Conservation (phyloP, 2,888 invertebrate species). For the Tinea trinotella region DNA sequence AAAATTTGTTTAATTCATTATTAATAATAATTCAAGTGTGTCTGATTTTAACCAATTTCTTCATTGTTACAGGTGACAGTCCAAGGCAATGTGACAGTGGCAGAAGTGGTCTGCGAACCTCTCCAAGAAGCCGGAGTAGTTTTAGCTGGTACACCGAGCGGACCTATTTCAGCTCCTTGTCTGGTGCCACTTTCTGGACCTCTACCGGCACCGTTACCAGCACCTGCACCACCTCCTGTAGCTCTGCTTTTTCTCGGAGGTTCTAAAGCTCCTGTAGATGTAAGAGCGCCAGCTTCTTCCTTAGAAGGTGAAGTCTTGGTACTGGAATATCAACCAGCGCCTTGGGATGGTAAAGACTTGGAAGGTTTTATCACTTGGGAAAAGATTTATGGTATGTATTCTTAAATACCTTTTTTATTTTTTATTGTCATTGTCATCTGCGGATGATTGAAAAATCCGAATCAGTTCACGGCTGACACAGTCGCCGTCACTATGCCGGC, state of each 20-base stretch:
- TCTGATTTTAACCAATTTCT: not conserved
- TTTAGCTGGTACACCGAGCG: constrained; percentile 50
- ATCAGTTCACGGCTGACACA: too few relatives aligned
- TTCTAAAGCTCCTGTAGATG: constrained; percentile 75
- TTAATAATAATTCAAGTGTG: not conserved
- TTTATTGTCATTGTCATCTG: too few relatives aligned
- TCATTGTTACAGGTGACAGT: constrained; percentile 47
- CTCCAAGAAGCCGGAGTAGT: constrained; percentile 57
- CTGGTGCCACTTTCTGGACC: constrained; percentile 42
- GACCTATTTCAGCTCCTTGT: constrained; percentile 47
- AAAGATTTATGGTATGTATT: constrained; percentile 59
- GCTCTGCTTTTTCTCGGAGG: constrained; percentile 74
- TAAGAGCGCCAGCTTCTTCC: constrained; percentile 67
- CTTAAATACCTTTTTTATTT: too few relatives aligned
- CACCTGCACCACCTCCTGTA: constrained; percentile 40
- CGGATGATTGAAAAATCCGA: too few relatives aligned
- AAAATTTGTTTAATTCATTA: too few relatives aligned
- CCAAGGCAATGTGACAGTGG: constrained; percentile 53
- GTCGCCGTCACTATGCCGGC: too few relatives aligned
- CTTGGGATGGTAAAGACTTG: constrained; percentile 68
- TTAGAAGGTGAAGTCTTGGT: constrained; percentile 77
- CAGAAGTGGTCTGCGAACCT: constrained; percentile 58
- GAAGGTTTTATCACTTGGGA: constrained; percentile 63
- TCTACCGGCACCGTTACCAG: constrained; percentile 39
- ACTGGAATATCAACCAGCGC: constrained; percentile 70